These are phyloP conservation scores for Pachycephala philippinensis DNA, from an alignment of 2,113 vertebrate species.

Conservation along the genomic window DNA sequence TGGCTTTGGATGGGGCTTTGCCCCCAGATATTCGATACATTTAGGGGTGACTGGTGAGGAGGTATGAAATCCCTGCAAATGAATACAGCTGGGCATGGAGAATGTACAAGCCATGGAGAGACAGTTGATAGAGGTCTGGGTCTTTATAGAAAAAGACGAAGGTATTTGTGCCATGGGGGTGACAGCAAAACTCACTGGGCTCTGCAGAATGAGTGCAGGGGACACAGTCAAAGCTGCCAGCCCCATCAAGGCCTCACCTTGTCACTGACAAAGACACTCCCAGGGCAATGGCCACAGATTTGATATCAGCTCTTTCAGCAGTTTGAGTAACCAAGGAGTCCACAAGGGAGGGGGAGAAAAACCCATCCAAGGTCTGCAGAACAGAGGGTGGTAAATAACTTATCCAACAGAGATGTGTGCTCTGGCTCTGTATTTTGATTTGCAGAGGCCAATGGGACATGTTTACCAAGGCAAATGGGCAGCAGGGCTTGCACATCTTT, in stretches of 20 bases:
- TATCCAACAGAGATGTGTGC: background rate
- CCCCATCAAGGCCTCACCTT: background rate
- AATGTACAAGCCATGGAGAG: background rate
- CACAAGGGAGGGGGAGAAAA: background rate
- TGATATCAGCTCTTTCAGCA: background rate
- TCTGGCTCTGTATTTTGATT: background rate
- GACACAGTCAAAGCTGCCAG: background rate
- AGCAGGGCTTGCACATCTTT: background rate
- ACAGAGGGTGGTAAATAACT: background rate
- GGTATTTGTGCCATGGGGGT: background rate
- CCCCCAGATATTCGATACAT: background rate
- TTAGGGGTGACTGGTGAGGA: background rate
- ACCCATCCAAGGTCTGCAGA: background rate
- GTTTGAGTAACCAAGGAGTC: background rate
- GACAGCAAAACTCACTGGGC: background rate
- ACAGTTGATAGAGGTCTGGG: background rate
- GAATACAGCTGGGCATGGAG: background rate
- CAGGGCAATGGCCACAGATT: background rate
- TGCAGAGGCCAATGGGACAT: background rate
- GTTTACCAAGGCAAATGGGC: background rate
- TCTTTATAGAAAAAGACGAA: background rate
- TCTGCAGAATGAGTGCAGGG: background rate
- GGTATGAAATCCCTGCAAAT: background rate
- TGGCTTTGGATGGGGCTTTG: background rate
- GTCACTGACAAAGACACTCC: background rate